These are phyloP conservation scores for Rhysida immarginata DNA, from an alignment of 1,140 invertebrate species.

Conservation along the genomic window DNA sequence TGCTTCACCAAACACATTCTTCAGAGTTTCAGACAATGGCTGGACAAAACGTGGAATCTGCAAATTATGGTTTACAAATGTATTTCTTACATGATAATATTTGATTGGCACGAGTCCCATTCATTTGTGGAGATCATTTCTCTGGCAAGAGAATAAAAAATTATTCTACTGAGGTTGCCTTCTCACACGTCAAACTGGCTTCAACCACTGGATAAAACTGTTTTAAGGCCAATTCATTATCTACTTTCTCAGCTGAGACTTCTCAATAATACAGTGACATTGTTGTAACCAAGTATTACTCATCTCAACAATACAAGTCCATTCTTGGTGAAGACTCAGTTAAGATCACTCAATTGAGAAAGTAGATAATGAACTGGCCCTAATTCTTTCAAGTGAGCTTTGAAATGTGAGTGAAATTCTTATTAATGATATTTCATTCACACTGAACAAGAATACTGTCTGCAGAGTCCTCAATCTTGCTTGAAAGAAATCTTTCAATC, in stretches of 20 bases:
- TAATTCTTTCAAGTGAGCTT: not conserved
- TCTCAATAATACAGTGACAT: no score
- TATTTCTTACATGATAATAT: conserved; percentile 7
- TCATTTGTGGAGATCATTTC: conserved; percentile 12
- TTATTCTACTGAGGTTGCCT: conserved; percentile 9
- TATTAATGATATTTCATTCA: not conserved
- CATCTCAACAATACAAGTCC: no score
- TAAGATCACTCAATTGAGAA: no score
- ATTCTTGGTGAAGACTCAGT: no score
- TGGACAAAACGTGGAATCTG: no score
- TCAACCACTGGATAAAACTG: conserved; percentile 7
- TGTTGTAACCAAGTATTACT: no score
- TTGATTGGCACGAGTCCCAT: conserved; percentile 11
- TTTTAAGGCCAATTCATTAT: no score
- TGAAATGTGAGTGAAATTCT: not conserved
- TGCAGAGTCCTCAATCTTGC: not conserved
- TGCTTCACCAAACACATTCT: no score
- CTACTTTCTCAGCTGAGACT: no score
- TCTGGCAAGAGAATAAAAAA: conserved; percentile 9
- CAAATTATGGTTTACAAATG: no score
- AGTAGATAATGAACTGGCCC: no score
- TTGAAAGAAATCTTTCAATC: not conserved
- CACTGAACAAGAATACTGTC: not conserved
- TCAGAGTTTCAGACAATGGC: no score
- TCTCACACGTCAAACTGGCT: conserved; percentile 10